Base-by-base conservation (phyloP, 2,797 vertebrate genomes). In the Hoplostethus atlanticus region DNA sequence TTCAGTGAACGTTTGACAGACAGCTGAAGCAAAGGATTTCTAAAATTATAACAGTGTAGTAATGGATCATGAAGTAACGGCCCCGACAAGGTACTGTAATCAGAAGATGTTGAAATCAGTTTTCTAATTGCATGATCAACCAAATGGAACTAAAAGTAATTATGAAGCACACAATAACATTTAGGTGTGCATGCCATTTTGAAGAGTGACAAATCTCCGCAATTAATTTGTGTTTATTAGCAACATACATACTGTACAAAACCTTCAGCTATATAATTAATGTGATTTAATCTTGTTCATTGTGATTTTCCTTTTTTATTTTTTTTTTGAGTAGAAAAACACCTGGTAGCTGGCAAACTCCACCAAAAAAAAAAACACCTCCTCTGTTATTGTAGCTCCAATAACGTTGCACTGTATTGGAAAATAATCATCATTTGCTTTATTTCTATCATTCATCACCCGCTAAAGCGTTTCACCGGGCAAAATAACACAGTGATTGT, bases 81-180 rank as follows among this genome's bases (percentile, higher is more conserved):
- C 21, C 46, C 59, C 52, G 63, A 80, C 51, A 57, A 76, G 70
- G 56, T 57, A 71, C 21, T 1, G 31, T 40, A 48, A 73, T 77
- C 52, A 68, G 59, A 78, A 44, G 68, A 71, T 54, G 71, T 76
- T 46, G 16, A 71, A 76, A 84, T 78, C 64, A 62, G 68, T 67
- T 72, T 91, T 93, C 91, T 94, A 93, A 95, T 93, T 95, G 94
- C 96, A 94, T 96, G 95, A 96, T 95, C 95, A 95, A 89, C 93
- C 95, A 96, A 94, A 96, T 93, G 95, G 94, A 97, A 96, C 96
- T 95, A 95, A 96, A 96, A 93, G 95, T 96, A 96, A 97, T 97
- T 96, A 96, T 94, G 94, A 95, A 92, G 92, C 94, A 94, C 95
- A 93, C 93, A 92, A 89, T 96, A 86, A 88, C 77, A 84, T 95